Evolutionary conservation across 1,140 invertebrate genomes (phyloP).

Genomic region (Lordiphosa clarofinis): DNA sequence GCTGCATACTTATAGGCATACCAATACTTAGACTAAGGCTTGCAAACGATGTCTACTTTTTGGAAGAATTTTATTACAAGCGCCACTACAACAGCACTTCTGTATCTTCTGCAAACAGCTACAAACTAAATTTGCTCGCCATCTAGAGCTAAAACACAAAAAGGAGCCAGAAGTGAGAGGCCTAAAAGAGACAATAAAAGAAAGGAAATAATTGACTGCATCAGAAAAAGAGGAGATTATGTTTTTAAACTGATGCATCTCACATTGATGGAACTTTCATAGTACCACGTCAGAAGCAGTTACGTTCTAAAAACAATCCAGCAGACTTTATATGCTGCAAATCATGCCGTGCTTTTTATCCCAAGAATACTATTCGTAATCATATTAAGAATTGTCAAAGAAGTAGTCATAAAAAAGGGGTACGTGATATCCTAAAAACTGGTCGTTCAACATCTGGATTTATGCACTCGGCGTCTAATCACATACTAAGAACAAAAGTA

Average conservation of each 20-base stretch:
- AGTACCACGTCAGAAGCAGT: neutral
- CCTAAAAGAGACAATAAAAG: neutral
- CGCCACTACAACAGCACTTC: slow-evolving; percentile 6
- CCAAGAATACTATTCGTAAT: slow-evolving; percentile 2
- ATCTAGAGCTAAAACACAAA: neutral
- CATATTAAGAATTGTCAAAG: slow-evolving; percentile 2
- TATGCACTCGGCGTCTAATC: neutral
- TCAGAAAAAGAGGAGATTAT: neutral
- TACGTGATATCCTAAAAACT: neutral
- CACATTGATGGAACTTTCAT: slow-evolving; percentile 1
- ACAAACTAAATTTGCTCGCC: slow-evolving; percentile 6
- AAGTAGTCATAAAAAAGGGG: neutral
- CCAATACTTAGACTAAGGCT: too few species aligned
- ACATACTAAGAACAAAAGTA: neutral
- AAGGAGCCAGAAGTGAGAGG: neutral
- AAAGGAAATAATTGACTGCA: neutral
- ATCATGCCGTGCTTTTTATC: neutral
- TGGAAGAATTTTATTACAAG: too few species aligned
- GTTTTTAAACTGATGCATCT: neutral
- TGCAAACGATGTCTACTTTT: too few species aligned
- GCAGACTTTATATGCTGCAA: slow-evolving; percentile 5
- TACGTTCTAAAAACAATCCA: neutral
- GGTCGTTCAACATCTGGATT: neutral
- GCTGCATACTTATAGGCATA: too few species aligned
- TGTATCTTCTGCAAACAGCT: slow-evolving; percentile 2